Conservation (phyloP, 2,888 invertebrate species). For the Cryptophagus acutangulus region DNA sequence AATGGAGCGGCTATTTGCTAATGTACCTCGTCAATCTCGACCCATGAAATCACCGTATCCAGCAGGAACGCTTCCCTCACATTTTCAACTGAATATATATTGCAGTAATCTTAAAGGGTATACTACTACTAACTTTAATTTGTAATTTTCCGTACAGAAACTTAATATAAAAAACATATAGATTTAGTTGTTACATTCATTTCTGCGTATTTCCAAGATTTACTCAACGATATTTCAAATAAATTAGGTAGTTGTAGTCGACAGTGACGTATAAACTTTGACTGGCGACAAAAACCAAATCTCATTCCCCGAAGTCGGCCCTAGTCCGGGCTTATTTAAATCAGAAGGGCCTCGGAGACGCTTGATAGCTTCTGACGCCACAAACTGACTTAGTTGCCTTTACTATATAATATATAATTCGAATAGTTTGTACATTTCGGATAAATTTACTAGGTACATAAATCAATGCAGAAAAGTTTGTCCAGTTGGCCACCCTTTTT, state of each 20-base stretch:
- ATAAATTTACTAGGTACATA: too few relatives aligned
- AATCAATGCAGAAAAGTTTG: too few relatives aligned
- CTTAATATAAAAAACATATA: too few relatives aligned
- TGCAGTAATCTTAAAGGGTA: background rate
- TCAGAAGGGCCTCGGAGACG: constrained; percentile 47
- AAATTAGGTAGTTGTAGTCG: constrained; percentile 44
- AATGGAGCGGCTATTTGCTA: constrained; percentile 43
- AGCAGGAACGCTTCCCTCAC: too few relatives aligned
- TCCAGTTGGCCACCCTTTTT: constrained; percentile 22
- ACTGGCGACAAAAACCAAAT: constrained; percentile 48
- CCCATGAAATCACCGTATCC: constrained; percentile 15
- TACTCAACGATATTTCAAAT: too few relatives aligned
- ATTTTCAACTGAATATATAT: background rate
- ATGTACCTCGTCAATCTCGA: constrained; percentile 46
- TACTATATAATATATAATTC: too few relatives aligned
- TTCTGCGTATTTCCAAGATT: too few relatives aligned
- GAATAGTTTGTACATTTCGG: too few relatives aligned
- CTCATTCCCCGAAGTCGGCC: constrained; percentile 43
- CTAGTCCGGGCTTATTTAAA: constrained; percentile 48
- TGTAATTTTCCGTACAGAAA: constrained; percentile 6
- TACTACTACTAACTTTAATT: background rate
- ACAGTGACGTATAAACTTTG: constrained; percentile 47
- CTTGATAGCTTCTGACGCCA: constrained; percentile 48
- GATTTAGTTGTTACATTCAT: too few relatives aligned
- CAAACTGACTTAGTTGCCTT: too few relatives aligned